Evolutionary conservation across 1,140 invertebrate species (phyloP).

Genomic region (Trialeurodes vaporariorum): DNA sequence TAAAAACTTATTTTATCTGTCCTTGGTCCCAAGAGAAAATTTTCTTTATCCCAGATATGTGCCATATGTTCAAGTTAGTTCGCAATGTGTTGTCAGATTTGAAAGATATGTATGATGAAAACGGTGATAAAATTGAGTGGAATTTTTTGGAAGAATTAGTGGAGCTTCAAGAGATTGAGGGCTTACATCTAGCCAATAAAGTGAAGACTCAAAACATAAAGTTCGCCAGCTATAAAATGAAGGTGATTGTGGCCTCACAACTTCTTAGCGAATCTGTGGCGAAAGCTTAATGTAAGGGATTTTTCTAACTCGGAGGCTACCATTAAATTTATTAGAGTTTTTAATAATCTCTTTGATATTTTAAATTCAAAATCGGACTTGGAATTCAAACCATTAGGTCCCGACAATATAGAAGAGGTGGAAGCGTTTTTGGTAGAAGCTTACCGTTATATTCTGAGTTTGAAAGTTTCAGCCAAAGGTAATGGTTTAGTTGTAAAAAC

Average conservation of each 20-base stretch:
- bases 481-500: background rate
- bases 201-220: slow-evolving; percentile 25
- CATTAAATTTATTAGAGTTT: background rate
- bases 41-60: slow-evolving; percentile 19
- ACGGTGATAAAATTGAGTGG: slow-evolving; percentile 25
- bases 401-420: background rate
- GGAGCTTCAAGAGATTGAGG: slow-evolving; percentile 24
- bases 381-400: background rate
- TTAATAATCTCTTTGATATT: background rate
- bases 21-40: slow-evolving; percentile 16
- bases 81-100: slow-evolving; percentile 13
- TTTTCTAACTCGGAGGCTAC: background rate
- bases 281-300: slow-evolving; percentile 8
- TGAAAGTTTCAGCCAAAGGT: background rate
- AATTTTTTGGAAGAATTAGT: slow-evolving; percentile 25
- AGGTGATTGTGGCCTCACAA: slow-evolving; percentile 29
- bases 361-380: background rate
- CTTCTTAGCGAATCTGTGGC: slow-evolving; percentile 27
- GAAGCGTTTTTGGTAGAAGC: background rate
- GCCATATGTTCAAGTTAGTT: slow-evolving; percentile 23
- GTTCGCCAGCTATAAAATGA: slow-evolving; percentile 30
- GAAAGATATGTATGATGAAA: slow-evolving; percentile 15
- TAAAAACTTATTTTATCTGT: slow-evolving; percentile 13
- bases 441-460: background rate
- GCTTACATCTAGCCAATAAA: slow-evolving; percentile 27